A percentile compares a stretch with the other conserved stretches of the same genome.
phyloP scores from a whole-genome alignment of 35 echinoderm and acorn worm genomes.

The Diadema setosum region DNA sequence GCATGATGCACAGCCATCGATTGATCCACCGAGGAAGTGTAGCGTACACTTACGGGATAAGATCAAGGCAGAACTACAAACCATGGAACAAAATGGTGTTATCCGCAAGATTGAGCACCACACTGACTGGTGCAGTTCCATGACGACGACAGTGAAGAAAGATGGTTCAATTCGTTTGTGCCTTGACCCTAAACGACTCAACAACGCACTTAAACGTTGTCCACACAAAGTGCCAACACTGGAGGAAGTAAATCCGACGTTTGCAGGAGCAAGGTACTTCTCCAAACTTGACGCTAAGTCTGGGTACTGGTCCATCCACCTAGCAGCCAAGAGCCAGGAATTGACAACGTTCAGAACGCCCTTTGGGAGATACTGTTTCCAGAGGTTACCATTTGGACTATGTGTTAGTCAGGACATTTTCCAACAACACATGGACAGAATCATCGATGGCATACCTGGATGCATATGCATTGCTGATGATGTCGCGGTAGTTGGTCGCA shows the following conservation, averaged over 20 bases:
- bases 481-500: background rate
- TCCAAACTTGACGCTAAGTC: constrained; percentile 57
- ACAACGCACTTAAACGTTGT: constrained; percentile 43
- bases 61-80: background rate
- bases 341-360: constrained; percentile 55
- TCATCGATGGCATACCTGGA: background rate
- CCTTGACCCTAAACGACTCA: constrained; percentile 67
- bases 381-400: constrained; percentile 51
- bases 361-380: constrained; percentile 48
- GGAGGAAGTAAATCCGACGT: background rate
- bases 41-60: too few relatives aligned
- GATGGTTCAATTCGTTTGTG: constrained; percentile 26
- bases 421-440: constrained; percentile 9
- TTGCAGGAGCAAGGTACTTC: constrained; percentile 11
- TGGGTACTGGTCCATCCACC: constrained; percentile 34
- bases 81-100: background rate
- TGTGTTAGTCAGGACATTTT: constrained; percentile 45
- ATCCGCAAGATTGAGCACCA: constrained; percentile 1
- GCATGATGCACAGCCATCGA: background rate
- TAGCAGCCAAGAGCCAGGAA: background rate
- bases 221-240: constrained; percentile 53
- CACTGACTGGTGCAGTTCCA: constrained; percentile 10
- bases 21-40: too few relatives aligned
- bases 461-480: background rate
- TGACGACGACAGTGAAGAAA: constrained; percentile 26